A percentile compares a stretch with the other conserved stretches of the same genome.
phyloP scores from a whole-genome alignment of 2,113 vertebrate species.

The Pedetes capensis region DNA sequence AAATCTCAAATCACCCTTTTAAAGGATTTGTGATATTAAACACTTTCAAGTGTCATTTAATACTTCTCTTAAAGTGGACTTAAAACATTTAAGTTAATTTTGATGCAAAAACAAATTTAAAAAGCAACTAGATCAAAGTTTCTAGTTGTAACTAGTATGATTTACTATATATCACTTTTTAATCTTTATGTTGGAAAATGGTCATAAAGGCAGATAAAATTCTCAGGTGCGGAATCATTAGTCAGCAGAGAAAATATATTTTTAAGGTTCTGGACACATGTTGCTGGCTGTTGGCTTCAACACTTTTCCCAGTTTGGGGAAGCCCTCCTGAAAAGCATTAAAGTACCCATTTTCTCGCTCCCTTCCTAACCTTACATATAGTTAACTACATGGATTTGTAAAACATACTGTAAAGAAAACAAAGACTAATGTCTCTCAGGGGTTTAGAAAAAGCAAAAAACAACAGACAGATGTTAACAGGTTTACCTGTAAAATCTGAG shows the following conservation, averaged over 20 bases:
- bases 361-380: neutral
- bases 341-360: neutral
- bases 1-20: constrained; percentile 5
- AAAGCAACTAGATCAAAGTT: constrained; percentile 1
- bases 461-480: neutral
- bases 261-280: neutral
- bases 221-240: neutral
- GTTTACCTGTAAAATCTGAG: constrained; percentile 89
- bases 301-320: neutral
- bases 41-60: neutral
- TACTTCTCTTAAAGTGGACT: neutral
- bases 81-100: constrained; percentile 8
- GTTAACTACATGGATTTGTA: neutral
- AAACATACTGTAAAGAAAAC: constrained; percentile 4
- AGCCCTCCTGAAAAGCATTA: neutral
- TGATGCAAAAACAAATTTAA: constrained; percentile 5
- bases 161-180: neutral
- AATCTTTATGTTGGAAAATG: neutral
- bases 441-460: neutral
- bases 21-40: neutral
- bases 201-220: neutral
- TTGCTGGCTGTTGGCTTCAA: neutral
- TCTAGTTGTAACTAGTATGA: constrained; percentile 1
- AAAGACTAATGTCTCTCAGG: neutral
- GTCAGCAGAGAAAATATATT: neutral